These are phyloP conservation scores for Fregetta grallaria DNA, from an alignment of 2,113 vertebrate species.

Conservation along the genomic window DNA sequence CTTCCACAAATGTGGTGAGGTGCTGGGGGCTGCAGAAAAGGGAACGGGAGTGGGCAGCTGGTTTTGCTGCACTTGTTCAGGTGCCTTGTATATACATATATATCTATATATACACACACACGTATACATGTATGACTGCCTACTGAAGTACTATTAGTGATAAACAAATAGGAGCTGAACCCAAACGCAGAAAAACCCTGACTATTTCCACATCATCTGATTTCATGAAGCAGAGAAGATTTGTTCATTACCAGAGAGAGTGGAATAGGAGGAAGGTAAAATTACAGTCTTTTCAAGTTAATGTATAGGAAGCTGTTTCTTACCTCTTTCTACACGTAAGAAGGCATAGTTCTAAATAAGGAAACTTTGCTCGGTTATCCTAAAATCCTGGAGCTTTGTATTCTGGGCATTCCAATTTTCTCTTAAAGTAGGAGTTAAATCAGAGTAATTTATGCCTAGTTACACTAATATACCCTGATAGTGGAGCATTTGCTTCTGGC, in stretches of 20 bases:
- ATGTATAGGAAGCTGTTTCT: not conserved
- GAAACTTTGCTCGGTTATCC: not conserved
- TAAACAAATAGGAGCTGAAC: not conserved
- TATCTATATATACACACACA: not conserved
- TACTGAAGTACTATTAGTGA: not conserved
- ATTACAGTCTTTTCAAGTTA: not conserved
- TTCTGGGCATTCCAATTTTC: not conserved
- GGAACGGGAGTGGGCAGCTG: not conserved
- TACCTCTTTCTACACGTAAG: not conserved
- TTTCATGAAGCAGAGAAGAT: not conserved
- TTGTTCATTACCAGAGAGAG: not conserved
- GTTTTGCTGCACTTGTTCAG: not conserved
- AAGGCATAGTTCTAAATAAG: not conserved
- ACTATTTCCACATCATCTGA: not conserved
- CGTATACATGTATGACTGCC: not conserved
- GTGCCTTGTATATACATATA: not conserved
- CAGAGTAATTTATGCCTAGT: not conserved
- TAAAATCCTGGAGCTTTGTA: not conserved
- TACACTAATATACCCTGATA: not conserved
- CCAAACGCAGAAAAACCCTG: not conserved
- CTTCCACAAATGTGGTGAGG: not conserved
- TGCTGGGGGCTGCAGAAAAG: not conserved
- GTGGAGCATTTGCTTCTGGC: not conserved
- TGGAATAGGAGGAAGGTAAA: not conserved
- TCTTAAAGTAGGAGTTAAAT: not conserved